Evolutionary conservation across 2,113 vertebrate species (phyloP).

Genomic region (Egretta garzetta): DNA sequence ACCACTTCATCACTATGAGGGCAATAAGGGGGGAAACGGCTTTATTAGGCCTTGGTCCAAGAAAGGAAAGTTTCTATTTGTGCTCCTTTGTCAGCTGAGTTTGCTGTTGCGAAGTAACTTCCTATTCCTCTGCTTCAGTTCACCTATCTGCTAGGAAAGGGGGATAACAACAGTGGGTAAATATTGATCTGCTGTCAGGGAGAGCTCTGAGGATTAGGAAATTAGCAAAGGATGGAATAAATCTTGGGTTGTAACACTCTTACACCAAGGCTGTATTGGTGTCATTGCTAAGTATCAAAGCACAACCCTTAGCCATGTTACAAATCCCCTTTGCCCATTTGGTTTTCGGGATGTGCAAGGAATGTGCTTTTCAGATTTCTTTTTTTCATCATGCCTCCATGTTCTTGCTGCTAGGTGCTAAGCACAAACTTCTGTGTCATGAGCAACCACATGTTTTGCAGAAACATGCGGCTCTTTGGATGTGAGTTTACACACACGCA

Average conservation of each 20-base stretch:
- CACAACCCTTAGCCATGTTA: background rate
- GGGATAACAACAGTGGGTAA: background rate
- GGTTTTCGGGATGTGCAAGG: background rate
- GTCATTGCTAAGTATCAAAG: background rate
- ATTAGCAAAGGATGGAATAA: background rate
- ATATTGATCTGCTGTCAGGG: slow-evolving; percentile 21
- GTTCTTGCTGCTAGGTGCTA: background rate
- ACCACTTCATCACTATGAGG: background rate
- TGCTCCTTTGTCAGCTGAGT: background rate
- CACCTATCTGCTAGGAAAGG: background rate
- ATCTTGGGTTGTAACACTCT: background rate
- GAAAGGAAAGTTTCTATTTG: background rate
- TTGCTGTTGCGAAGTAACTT: background rate
- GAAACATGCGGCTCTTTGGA: background rate
- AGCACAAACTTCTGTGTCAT: background rate
- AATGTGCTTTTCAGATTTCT: background rate
- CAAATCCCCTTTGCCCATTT: background rate
- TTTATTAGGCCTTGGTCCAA: background rate
- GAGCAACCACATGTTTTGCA: background rate
- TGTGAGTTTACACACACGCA: background rate
- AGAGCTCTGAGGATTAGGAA: background rate
- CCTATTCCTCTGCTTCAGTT: background rate
- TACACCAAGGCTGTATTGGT: background rate
- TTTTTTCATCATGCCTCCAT: background rate
- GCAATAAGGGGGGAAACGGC: background rate